Evolutionary conservation across 2,797 vertebrate species (phyloP).

Genomic region (Hyperoplus immaculatus): DNA sequence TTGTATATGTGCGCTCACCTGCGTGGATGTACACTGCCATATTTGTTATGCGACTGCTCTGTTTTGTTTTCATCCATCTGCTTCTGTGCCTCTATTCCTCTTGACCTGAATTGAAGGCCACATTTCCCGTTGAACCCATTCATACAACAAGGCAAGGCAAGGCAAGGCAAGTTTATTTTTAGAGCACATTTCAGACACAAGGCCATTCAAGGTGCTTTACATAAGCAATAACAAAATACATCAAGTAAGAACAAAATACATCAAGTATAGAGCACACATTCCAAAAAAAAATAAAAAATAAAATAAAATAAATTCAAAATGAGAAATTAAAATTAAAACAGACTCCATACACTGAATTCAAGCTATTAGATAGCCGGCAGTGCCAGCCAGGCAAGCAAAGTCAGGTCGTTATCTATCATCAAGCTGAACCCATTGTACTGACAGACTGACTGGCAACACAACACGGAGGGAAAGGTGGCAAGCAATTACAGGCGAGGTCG

Average conservation of each 20-base stretch:
- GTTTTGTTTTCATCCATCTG: background rate
- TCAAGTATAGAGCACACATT: no score
- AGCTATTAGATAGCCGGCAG: slow-evolving; percentile 48
- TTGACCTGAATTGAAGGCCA: slow-evolving; percentile 4
- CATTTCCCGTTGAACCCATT: background rate
- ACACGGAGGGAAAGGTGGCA: slow-evolving; percentile 43
- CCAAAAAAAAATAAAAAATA: no score
- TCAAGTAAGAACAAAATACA: no score
- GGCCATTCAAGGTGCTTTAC: no score
- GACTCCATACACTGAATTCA: slow-evolving; percentile 20
- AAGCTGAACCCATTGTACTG: slow-evolving; percentile 50
- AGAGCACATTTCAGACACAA: no score
- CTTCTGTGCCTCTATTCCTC: background rate
- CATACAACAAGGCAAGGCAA: no score
- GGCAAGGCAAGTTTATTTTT: no score
- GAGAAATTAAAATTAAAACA: no score
- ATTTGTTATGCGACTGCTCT: background rate
- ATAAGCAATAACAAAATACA: no score
- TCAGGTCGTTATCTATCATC: slow-evolving; percentile 65
- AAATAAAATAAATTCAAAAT: no score
- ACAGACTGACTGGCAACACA: slow-evolving; percentile 48
- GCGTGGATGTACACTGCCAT: background rate
- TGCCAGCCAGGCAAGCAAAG: slow-evolving; percentile 9
- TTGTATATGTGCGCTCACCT: background rate
- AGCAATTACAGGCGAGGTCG: slow-evolving; percentile 62